These are phyloP conservation scores for Rhaphigaster nebulosa DNA, from an alignment of 2,888 invertebrate genomes.

Conservation along the genomic window DNA sequence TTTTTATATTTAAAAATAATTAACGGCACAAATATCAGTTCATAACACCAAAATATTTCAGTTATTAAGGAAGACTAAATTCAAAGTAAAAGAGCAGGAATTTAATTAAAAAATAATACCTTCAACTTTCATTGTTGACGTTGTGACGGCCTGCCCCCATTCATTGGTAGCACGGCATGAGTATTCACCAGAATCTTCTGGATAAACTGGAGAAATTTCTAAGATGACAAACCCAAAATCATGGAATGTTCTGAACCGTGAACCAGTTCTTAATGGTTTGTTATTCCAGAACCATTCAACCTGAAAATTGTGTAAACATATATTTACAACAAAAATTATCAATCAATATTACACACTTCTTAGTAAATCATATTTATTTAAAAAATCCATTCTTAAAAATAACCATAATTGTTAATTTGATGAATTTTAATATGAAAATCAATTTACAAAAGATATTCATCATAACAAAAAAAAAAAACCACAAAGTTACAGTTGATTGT, in stretches of 20 bases:
- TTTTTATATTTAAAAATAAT: too few species aligned
- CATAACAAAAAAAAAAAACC: not conserved
- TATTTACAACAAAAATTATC: not conserved
- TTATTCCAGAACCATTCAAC: slow-evolving; percentile 97
- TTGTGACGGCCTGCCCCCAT: slow-evolving; percentile 92
- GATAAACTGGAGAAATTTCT: slow-evolving; percentile 97
- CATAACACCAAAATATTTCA: too few species aligned
- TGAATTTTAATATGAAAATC: not conserved
- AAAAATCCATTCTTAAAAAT: not conserved
- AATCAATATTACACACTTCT: not conserved
- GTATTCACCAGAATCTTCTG: slow-evolving; percentile 95
- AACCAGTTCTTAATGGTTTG: slow-evolving; percentile 88
- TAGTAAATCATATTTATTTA: not conserved
- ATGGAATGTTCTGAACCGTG: slow-evolving; percentile 95
- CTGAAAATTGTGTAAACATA: slow-evolving; percentile 67
- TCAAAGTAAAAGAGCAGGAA: not conserved
- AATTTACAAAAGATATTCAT: not conserved
- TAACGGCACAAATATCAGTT: too few species aligned
- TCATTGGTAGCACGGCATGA: slow-evolving; percentile 90
- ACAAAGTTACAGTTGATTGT: not conserved
- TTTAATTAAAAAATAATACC: slow-evolving; percentile 71
- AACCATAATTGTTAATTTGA: not conserved
- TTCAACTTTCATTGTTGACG: slow-evolving; percentile 89
- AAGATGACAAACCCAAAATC: slow-evolving; percentile 98
- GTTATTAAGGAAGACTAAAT: too few species aligned